These are phyloP conservation scores for Oreohelix idahoensis DNA, from an alignment of 1,140 invertebrate species.

Conservation along the genomic window DNA sequence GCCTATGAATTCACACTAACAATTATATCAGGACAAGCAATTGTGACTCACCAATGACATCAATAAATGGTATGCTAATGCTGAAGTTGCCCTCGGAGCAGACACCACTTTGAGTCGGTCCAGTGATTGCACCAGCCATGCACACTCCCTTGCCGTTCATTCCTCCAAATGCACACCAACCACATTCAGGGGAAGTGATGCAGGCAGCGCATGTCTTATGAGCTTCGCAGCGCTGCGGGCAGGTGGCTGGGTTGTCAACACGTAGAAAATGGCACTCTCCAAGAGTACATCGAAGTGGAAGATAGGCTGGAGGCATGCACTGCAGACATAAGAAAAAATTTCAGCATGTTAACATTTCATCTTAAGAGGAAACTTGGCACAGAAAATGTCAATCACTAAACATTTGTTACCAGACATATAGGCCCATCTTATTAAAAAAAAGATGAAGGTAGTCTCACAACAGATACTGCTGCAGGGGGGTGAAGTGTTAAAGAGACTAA, in stretches of 20 bases:
- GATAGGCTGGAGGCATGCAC: conserved; percentile 89
- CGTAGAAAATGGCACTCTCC: conserved; percentile 86
- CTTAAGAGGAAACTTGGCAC: too few species aligned
- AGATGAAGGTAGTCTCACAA: too few species aligned
- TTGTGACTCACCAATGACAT: conserved; percentile 9
- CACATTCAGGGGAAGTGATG: conserved; percentile 87
- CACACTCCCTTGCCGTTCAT: conserved; percentile 74
- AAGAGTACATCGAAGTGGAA: conserved; percentile 88
- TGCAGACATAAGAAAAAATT: conserved; percentile 63
- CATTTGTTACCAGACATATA: too few species aligned
- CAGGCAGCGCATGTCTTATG: conserved; percentile 91
- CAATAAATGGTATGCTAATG: conserved; percentile 33
- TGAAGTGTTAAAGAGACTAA: too few species aligned
- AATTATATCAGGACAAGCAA: neutral
- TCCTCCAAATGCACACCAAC: conserved; percentile 75
- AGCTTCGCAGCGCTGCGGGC: conserved; percentile 84
- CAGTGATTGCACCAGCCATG: conserved; percentile 72
- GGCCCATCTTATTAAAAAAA: too few species aligned
- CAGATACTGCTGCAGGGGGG: too few species aligned
- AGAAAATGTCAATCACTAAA: too few species aligned
- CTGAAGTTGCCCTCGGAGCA: conserved; percentile 62
- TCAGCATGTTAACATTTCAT: too few species aligned
- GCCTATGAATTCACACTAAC: too few species aligned
- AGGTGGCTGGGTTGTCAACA: conserved; percentile 80
- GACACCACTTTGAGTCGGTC: conserved; percentile 64